Percentiles rank a stretch among this genome's conserved stretches.
Evolutionary conservation across 2,113 vertebrate genomes (phyloP).

Genomic region (Coptodon bakossiorum): DNA sequence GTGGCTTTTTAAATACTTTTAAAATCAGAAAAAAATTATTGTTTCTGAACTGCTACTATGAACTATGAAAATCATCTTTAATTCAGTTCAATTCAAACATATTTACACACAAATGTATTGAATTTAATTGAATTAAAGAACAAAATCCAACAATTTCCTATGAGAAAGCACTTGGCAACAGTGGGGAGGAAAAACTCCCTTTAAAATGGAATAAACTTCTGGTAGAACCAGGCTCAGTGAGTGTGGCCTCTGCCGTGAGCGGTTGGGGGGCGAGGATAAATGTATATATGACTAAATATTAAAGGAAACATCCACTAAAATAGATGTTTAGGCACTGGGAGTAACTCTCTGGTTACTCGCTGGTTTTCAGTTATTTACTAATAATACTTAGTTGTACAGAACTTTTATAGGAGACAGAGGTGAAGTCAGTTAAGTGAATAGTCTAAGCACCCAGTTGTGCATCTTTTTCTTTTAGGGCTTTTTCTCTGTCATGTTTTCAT

Average conservation of each 20-base stretch:
- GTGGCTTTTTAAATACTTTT: not conserved
- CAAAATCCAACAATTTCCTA: not conserved
- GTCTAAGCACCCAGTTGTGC: not conserved
- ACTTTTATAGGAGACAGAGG: not conserved
- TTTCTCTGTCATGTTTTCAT: not conserved
- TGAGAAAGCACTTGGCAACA: not conserved
- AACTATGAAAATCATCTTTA: not conserved
- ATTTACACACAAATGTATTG: not conserved
- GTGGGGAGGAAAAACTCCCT: not conserved
- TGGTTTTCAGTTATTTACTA: not conserved
- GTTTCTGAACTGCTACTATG: not conserved
- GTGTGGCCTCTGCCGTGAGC: fast-evolving
- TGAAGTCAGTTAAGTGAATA: not conserved
- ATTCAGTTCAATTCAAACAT: not conserved
- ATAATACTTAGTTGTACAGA: not conserved
- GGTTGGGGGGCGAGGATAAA: not conserved
- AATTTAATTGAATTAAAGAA: not conserved
- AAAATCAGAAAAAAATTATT: not conserved
- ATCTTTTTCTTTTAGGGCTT: not conserved
- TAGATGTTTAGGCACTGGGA: not conserved
- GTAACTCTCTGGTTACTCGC: not conserved
- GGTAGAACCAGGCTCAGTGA: not conserved
- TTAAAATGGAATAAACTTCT: not conserved
- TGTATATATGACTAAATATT: not conserved
- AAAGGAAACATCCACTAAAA: not conserved